Base-by-base conservation (phyloP, 2,888 invertebrate genomes). In the Panorpa germanica region DNA sequence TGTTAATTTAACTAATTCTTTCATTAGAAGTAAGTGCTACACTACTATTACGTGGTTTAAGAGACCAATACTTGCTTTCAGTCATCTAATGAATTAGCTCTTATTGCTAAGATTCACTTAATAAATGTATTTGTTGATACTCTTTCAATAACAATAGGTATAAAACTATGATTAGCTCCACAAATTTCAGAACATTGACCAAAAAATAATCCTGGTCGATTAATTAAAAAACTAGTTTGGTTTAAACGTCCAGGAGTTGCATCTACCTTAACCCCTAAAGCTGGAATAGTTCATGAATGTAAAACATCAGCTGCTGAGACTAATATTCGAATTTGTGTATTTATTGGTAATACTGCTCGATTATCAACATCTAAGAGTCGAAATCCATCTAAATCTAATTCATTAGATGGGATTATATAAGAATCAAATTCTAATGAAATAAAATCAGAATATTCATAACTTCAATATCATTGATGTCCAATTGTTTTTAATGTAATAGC, bases 101-200 rank as follows among this genome's bases (percentile, higher is more conserved):
- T 57, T 53, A 57, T 50, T 36, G 43, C 44, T 40, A 41, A 38
- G 52, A 66, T 55, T 65, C 63, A 66, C 47, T 61, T 61, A 53
- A 65, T 60, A 46, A 68, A 66, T 40, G 47, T 55, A 45, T 57
- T 58, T 42, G 57, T 49, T 35, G 55, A 51, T 30, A 63, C 56
- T 44, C 59, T 60, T 65, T 72, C 69, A 43, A 70, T 50, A 34
- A 64, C 60, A 63, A 77, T 75, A 18, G 75, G 77, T 56, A 80
- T 80, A 64, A 78, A 78, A 34, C 73, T 73, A 50, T 80, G 76
- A 49, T 80, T 77, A 31, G 69, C 65, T 1, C 77, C 77, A 56
- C 77, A 80, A 59, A 80, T 77, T 66, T 80, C 76, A 41, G 76
- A 78, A 49, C 77, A 80, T 65, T 78, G 75, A 0, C 76, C 75